Percentiles rank a stretch among this genome's conserved stretches.
Conservation (phyloP, 2,888 invertebrate species). For the Didymodactylos carnosus region DNA sequence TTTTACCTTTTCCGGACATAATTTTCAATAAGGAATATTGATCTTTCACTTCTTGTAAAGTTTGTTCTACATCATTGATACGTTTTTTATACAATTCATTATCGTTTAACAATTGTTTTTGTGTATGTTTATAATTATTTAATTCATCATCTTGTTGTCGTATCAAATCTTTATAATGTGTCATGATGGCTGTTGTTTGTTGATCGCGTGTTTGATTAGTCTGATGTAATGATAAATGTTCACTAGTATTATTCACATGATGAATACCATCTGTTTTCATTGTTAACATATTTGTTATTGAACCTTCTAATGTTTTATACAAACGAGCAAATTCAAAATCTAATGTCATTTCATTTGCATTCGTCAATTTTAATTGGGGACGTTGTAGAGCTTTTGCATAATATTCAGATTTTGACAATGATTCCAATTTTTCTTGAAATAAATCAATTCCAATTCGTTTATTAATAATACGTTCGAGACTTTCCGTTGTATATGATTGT, state of each 20-base stretch:
- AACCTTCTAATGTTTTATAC: constrained; percentile 46
- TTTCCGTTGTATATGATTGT: constrained; percentile 34
- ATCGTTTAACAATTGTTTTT: constrained; percentile 21
- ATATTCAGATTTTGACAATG: constrained; percentile 66
- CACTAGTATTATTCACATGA: constrained; percentile 28
- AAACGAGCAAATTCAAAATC: constrained; percentile 85
- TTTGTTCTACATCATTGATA: constrained; percentile 19
- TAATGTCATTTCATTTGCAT: constrained; percentile 56
- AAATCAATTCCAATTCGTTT: constrained; percentile 53
- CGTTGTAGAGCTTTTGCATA: constrained; percentile 79
- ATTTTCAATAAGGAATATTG: not conserved
- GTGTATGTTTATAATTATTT: constrained; percentile 19
- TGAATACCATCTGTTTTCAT: not conserved
- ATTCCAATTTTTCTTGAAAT: constrained; percentile 61
- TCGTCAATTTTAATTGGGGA: constrained; percentile 61
- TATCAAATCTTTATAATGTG: constrained; percentile 71
- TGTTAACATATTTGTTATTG: not conserved
- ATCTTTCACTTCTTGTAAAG: constrained; percentile 4
- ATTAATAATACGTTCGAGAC: constrained; percentile 59
- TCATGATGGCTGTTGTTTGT: constrained; percentile 34
- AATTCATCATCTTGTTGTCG: constrained; percentile 51
- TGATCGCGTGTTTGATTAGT: constrained; percentile 16
- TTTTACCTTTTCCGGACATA: not conserved
- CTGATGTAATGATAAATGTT: constrained; percentile 24
- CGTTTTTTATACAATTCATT: constrained; percentile 22